A percentile compares a stretch with the other conserved stretches of the same genome.
Conservation (phyloP, 2,113 vertebrate species). For the Dinomys branickii region DNA sequence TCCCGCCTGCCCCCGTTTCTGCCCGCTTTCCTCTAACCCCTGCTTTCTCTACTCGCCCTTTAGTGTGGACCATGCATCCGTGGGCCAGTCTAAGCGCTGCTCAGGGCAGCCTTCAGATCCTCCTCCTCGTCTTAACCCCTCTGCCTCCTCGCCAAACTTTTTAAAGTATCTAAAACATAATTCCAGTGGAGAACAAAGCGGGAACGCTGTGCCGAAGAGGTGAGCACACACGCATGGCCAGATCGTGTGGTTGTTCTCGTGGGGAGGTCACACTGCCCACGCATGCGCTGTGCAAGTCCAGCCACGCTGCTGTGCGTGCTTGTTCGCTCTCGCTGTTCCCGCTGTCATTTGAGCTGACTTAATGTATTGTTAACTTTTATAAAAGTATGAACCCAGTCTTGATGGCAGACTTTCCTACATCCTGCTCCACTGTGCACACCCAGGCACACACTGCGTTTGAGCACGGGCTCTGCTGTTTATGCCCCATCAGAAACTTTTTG, state of each 20-base stretch:
- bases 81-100: constrained; percentile 70
- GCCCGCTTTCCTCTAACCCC: neutral
- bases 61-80: constrained; percentile 63
- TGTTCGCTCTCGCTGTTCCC: neutral
- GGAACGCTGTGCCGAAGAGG: constrained; percentile 88
- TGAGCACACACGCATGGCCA: constrained; percentile 82
- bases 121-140: constrained; percentile 85
- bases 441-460: neutral
- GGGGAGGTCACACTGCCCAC: neutral
- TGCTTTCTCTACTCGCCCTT: constrained; percentile 66
- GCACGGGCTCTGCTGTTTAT: neutral
- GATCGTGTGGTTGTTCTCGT: neutral
- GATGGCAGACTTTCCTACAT: neutral
- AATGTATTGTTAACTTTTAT: neutral
- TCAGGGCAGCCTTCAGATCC: constrained; percentile 78
- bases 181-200: constrained; percentile 87
- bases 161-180: constrained; percentile 88
- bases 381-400: neutral
- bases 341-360: constrained; percentile 35
- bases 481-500: neutral
- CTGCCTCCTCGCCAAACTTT: constrained; percentile 88
- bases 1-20: accelerated
- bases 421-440: accelerated
- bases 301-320: neutral
- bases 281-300: neutral